These are phyloP conservation scores for Sinohyriopsis cumingii DNA, from an alignment of 2,888 invertebrate genomes.

Conservation along the genomic window DNA sequence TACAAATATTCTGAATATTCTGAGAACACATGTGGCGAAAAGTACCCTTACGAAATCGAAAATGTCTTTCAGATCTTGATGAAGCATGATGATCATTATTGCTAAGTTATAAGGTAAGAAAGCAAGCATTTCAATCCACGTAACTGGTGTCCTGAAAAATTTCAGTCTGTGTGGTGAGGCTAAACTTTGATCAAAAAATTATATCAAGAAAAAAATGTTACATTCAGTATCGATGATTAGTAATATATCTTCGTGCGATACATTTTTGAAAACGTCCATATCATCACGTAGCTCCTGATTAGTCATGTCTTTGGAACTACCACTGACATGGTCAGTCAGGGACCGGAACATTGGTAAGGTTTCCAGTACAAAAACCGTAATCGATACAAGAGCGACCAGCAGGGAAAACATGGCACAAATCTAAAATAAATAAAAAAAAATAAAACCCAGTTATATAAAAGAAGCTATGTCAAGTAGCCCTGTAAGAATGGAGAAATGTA, in stretches of 20 bases:
- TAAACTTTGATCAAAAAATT: conserved; percentile 43
- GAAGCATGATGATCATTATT: conserved; percentile 37
- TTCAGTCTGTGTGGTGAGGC: conserved; percentile 42
- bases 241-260: conserved; percentile 40
- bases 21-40: conserved; percentile 42
- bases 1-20: conserved; percentile 53
- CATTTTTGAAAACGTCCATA: conserved; percentile 45
- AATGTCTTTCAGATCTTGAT: conserved; percentile 42
- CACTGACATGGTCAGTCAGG: conserved; percentile 40
- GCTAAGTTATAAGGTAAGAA: conserved; percentile 50
- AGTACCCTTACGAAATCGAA: conserved; percentile 44
- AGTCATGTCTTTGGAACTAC: conserved; percentile 33
- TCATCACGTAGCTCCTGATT: conserved; percentile 42
- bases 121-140: conserved; percentile 44
- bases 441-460: too few relatives aligned
- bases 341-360: conserved; percentile 51
- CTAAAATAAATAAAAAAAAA: too few relatives aligned
- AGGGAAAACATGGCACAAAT: too few relatives aligned
- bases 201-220: conserved; percentile 48
- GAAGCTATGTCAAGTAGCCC: too few relatives aligned
- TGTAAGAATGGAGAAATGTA: too few relatives aligned
- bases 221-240: conserved; percentile 48
- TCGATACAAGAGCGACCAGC: conserved; percentile 42
- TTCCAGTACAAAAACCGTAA: conserved; percentile 49
- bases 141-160: conserved; percentile 41